Evolutionary conservation across 2,888 invertebrate species (phyloP), one percentile per base, ranked within the genome.

Genomic region (Flexamia atlantica): DNA sequence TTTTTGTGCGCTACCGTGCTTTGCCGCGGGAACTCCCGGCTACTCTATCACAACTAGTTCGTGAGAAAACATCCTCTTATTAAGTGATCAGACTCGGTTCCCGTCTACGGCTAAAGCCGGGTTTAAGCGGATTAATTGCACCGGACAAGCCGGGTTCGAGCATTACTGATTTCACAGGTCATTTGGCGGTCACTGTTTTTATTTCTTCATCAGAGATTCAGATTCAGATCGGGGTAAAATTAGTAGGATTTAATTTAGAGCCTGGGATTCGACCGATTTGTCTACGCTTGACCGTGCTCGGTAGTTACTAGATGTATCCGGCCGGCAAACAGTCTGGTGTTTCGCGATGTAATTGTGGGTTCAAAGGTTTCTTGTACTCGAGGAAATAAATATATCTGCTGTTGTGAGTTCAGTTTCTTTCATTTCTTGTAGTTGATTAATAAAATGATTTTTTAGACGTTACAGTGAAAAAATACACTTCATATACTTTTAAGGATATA

Each of bases 1-100:
- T 79, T 79, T 57, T 79, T 79, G 79, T 79, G 57, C 79, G 79
- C 79, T 79, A 79, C 79, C 50, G 79, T 57, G 36, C n/a, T 32
- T 10, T 32, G 7, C 74, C 20, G 74, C 36, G 72, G 10, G 23
- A n/a, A 5, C 53, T 9, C 0, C 64, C 42, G 2, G 40, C 20
- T 1, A 20, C 36, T 36, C 72, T 10, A 36, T 36, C 53, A 32
- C 79, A 36, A 79, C 79, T 57, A 50, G 79, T 79, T 50, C 79
- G 79, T 79, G 79, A 79, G 57, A 57, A 57, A 79, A 53, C 79
- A 79, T 76, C 74, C 74, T 42, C 74, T n/a, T 46, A 76, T 76
- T 76, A 46, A 76, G 74, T 46, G 46, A 76, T 76, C 17, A 57
- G 2, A 72, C 3, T 28, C 46, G 74, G 40, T 5, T 40, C 23